Conservation (phyloP, 2,113 vertebrate genomes). For the Odontophorus gujanensis region DNA sequence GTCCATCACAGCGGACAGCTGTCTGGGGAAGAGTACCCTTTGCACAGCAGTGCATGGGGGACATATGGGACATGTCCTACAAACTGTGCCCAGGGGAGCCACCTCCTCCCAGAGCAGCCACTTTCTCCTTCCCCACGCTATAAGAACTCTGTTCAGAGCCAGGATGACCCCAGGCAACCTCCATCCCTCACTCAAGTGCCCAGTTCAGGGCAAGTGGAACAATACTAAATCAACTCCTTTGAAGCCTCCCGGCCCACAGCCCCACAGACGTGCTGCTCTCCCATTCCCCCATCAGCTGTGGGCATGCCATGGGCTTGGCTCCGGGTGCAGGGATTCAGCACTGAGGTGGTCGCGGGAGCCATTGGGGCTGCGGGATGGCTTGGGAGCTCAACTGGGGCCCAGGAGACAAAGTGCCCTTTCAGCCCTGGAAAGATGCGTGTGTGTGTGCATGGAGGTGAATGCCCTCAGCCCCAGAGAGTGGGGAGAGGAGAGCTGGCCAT, state of each 20-base stretch:
- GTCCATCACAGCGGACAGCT: not conserved
- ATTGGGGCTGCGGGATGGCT: not conserved
- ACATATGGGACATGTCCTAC: not conserved
- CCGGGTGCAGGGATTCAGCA: constrained; percentile 67
- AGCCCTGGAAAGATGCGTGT: constrained; percentile 66
- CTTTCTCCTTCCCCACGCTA: not conserved
- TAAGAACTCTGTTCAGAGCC: constrained; percentile 20
- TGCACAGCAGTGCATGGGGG: not conserved
- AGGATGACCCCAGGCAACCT: constrained; percentile 38
- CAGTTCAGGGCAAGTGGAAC: constrained; percentile 42
- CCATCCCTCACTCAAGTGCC: constrained; percentile 4
- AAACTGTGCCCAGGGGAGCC: not conserved
- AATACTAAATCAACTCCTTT: constrained; percentile 60
- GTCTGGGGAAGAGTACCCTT: not conserved
- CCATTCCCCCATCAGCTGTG: constrained; percentile 20
- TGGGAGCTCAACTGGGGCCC: constrained; percentile 43
- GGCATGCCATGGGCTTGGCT: not conserved
- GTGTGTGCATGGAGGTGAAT: constrained; percentile 40
- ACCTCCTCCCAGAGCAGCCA: not conserved
- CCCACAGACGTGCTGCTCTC: not conserved
- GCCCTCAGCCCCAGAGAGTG: constrained; percentile 9
- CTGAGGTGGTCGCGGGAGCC: constrained; percentile 61
- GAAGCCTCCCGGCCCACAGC: constrained; percentile 1
- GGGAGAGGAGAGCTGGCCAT: constrained; percentile 8
- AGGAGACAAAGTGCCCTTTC: constrained; percentile 79